These are phyloP conservation scores for Zaprionus tsacasi DNA, from an alignment of 1,140 invertebrate species.

Conservation along the genomic window DNA sequence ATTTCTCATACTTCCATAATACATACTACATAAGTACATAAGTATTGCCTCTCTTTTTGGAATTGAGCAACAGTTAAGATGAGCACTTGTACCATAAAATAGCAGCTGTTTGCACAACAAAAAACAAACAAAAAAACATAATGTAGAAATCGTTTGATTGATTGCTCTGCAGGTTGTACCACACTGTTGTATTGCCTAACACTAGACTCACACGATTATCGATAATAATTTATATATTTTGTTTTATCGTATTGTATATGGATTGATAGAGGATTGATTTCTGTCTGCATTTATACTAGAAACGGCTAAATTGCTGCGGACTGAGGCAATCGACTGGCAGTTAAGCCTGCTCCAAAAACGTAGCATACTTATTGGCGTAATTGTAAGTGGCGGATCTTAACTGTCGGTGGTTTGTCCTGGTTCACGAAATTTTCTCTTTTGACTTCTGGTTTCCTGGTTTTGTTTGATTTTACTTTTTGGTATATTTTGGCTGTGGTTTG, in stretches of 20 bases:
- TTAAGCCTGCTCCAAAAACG: background rate
- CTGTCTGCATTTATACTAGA: conserved; percentile 32
- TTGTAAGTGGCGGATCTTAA: conserved; percentile 1
- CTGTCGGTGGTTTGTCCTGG: conserved; percentile 2
- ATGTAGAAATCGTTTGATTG: conserved; percentile 76
- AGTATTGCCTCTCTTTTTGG: conserved; percentile 37
- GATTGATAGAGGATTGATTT: conserved; percentile 34
- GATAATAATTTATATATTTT: conserved; percentile 15
- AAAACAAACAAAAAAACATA: conserved; percentile 38
- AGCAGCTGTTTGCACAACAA: conserved; percentile 73
- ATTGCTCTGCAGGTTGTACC: conserved; percentile 74
- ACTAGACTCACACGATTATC: conserved; percentile 61
- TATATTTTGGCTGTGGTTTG: conserved; percentile 70
- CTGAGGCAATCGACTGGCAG: conserved; percentile 2
- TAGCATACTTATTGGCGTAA: conserved; percentile 54
- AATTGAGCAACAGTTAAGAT: conserved; percentile 70
- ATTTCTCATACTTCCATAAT: conserved; percentile 40
- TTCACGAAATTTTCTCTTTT: conserved; percentile 7
- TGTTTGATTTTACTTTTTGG: conserved; percentile 34
- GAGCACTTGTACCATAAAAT: conserved; percentile 74
- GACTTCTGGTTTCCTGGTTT: conserved; percentile 3
- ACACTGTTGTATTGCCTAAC: conserved; percentile 77
- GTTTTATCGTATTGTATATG: conserved; percentile 25
- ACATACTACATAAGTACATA: conserved; percentile 35
- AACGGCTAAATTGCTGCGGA: conserved; percentile 9